phyloP scores from a whole-genome alignment of 2,888 invertebrate species.

The Drosophila limbata region DNA sequence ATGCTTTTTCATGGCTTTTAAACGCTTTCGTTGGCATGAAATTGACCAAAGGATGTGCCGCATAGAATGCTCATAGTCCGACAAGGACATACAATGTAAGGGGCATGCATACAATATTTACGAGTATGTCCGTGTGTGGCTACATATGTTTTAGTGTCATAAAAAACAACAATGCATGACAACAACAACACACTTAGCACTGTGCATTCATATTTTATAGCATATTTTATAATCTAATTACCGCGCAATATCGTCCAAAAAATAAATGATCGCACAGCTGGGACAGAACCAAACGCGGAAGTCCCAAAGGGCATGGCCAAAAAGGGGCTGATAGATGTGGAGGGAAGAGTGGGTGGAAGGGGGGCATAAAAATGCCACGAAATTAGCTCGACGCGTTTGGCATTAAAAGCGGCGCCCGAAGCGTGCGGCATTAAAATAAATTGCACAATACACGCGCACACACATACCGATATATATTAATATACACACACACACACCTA shows the following conservation, averaged over 20 bases:
- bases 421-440: constrained; percentile 78
- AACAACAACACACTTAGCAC: constrained; percentile 20
- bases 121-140: constrained; percentile 17
- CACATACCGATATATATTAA: constrained; percentile 3
- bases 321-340: constrained; percentile 19
- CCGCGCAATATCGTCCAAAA: constrained; percentile 68
- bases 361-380: constrained; percentile 74
- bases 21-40: constrained; percentile 68
- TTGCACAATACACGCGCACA: constrained; percentile 68
- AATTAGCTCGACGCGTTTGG: constrained; percentile 78
- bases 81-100: constrained; percentile 49
- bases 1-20: constrained; percentile 73
- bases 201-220: constrained; percentile 72
- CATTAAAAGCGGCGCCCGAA: constrained; percentile 76
- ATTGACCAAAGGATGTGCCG: constrained; percentile 70
- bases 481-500: constrained; percentile 4
- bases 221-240: constrained; percentile 84
- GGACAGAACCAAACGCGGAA: constrained; percentile 44
- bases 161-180: constrained; percentile 71
- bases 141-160: constrained; percentile 74
- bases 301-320: constrained; percentile 38
- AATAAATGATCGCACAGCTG: constrained; percentile 77
- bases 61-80: constrained; percentile 48
- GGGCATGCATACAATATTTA: constrained; percentile 56
- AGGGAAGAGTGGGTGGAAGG: not conserved